Base-by-base conservation (phyloP, 2,888 invertebrate genomes). In the Epsilonema sp. region DNA sequence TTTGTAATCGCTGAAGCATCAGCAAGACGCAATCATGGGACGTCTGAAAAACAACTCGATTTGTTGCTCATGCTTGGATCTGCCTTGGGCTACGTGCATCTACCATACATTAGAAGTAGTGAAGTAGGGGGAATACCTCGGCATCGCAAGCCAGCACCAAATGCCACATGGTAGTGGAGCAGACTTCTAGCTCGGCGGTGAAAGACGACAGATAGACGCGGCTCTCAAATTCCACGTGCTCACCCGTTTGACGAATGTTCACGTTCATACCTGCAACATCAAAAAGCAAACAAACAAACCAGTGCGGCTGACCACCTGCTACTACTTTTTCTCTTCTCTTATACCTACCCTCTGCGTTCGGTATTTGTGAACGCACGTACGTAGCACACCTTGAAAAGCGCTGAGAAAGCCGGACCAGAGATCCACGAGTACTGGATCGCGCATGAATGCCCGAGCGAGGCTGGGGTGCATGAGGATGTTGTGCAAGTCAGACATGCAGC, bases 101-200 rank as follows among this genome's bases (percentile, higher is more conserved):
- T n/a, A n/a, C n/a, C n/a, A n/a, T n/a, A n/a, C n/a, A n/a, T n/a
- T n/a, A n/a, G n/a, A n/a, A n/a, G n/a, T n/a, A n/a, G n/a, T n/a
- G n/a, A n/a, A n/a, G n/a, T n/a, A n/a, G n/a, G n/a, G n/a, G n/a
- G n/a, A n/a, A n/a, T n/a, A n/a, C n/a, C n/a, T n/a, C n/a, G n/a
- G n/a, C n/a, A 22, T 31, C 36, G 19, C 43, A 73, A 71, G 92
- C 90, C 40, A 81, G 79, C 46, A 89, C 80, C 49, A 92, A 76
- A 16, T 87, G 85, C 90, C 90, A 92, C 89, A 92, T 87, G 1
- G 90, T 89, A 70, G 89, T 86, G 16, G 90, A 86, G 59, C 86
- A 86, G 23, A 89, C 87, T 71, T 94, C 92, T 56, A 92, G 70
- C 72, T 94, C 92, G 55, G 90, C 90, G 51, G 87, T 86, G 72